These are phyloP conservation scores for Euplexia lucipara DNA, from an alignment of 2,888 invertebrate genomes.

Conservation along the genomic window DNA sequence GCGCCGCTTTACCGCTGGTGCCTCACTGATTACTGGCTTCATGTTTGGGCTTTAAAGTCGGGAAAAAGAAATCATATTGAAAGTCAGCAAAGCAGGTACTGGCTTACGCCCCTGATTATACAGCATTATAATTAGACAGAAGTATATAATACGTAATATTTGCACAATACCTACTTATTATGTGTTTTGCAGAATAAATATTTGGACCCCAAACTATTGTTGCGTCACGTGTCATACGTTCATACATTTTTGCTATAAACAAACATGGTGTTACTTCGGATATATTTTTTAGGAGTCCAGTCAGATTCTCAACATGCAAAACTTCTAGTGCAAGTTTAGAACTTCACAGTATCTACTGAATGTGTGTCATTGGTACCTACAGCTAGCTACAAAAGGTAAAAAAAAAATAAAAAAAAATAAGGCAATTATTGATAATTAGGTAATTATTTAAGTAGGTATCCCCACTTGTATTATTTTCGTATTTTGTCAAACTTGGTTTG, in stretches of 20 bases:
- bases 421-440: no score
- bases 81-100: background rate
- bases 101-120: conserved; percentile 16
- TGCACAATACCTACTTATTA: conserved; percentile 45
- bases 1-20: no score
- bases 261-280: background rate
- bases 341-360: no score
- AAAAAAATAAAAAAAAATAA: no score
- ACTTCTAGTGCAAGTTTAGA: no score
- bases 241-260: conserved; percentile 39
- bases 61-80: conserved; percentile 25
- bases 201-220: conserved; percentile 52
- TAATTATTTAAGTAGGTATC: no score
- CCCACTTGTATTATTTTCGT: no score
- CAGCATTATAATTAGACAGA: conserved; percentile 18
- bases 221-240: conserved; percentile 49
- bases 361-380: no score
- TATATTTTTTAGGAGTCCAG: conserved; percentile 2
- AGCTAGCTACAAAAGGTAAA: no score
- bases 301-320: background rate
- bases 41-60: background rate
- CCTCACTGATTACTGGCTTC: no score
- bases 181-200: conserved; percentile 45
- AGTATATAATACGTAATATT: conserved; percentile 48
- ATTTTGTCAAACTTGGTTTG: no score